Evolutionary conservation across 2,888 invertebrate genomes (phyloP).

Genomic region (Melolontha melolontha): DNA sequence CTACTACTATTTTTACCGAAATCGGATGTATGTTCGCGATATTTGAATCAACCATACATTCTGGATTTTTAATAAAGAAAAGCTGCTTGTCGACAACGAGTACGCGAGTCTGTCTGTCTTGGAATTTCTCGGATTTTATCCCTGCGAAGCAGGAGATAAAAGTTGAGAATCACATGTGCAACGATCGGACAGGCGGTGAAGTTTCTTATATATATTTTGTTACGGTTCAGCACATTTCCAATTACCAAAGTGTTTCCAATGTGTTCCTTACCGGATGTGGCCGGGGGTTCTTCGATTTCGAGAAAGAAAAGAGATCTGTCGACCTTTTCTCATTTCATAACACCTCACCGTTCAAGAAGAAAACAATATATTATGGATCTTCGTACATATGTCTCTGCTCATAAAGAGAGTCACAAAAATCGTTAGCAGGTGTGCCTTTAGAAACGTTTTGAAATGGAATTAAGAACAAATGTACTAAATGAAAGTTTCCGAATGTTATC

Average conservation of each 20-base stretch:
- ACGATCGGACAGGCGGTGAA: constrained; percentile 57
- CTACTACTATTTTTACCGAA: not conserved
- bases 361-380: constrained; percentile 51
- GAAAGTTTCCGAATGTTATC: no score
- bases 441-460: no score
- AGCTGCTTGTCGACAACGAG: constrained; percentile 17
- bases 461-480: no score
- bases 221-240: constrained; percentile 63
- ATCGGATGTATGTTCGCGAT: not conserved
- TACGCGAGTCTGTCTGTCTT: constrained; percentile 6
- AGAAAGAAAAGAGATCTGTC: constrained; percentile 46
- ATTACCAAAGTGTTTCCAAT: constrained; percentile 61
- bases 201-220: constrained; percentile 63
- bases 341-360: constrained; percentile 49
- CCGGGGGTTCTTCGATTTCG: not conserved
- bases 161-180: constrained; percentile 52
- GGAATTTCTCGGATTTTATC: constrained; percentile 1
- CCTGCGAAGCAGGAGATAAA: constrained; percentile 2
- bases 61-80: constrained; percentile 24
- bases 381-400: constrained; percentile 21
- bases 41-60: constrained; percentile 11
- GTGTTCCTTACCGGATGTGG: constrained; percentile 45
- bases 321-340: constrained; percentile 59
- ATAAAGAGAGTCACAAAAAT: no score
- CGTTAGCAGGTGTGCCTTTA: no score